Percentiles rank a stretch among this genome's conserved stretches.
phyloP scores from a whole-genome alignment of 2,797 vertebrate species.

The Diceros bicornis region DNA sequence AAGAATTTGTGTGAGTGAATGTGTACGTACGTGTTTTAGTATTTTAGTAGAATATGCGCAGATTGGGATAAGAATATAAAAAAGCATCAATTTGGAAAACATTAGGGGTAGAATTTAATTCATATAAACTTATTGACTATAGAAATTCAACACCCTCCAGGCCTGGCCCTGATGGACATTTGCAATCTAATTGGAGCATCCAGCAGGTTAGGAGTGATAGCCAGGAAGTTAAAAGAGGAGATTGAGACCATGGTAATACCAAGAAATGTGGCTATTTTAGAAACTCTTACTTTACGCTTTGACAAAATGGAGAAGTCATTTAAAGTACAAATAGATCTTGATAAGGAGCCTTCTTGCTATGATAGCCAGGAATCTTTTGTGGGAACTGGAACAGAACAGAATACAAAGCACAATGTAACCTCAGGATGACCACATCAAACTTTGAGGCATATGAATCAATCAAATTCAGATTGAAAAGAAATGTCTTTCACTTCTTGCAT shows the following conservation, averaged over 20 bases:
- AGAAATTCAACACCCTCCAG: neutral
- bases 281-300: neutral
- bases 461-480: conserved; percentile 49
- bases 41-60: neutral
- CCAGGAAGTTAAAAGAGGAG: neutral
- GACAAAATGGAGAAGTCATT: conserved; percentile 46
- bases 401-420: neutral
- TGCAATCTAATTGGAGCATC: neutral
- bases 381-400: neutral
- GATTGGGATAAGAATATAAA: neutral
- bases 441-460: neutral
- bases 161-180: neutral
- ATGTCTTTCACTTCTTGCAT: neutral
- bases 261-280: neutral
- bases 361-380: neutral
- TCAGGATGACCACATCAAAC: conserved; percentile 23
- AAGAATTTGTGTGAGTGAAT: neutral
- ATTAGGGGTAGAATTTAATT: conserved; percentile 1
- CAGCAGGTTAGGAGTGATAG: neutral
- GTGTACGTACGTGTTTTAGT: neutral
- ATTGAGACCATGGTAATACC: neutral
- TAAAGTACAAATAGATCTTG: neutral
- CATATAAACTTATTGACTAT: neutral
- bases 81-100: neutral
- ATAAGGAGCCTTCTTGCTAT: neutral